phyloP scores from a whole-genome alignment of 2,888 invertebrate species.

The Sepiola atlantica region DNA sequence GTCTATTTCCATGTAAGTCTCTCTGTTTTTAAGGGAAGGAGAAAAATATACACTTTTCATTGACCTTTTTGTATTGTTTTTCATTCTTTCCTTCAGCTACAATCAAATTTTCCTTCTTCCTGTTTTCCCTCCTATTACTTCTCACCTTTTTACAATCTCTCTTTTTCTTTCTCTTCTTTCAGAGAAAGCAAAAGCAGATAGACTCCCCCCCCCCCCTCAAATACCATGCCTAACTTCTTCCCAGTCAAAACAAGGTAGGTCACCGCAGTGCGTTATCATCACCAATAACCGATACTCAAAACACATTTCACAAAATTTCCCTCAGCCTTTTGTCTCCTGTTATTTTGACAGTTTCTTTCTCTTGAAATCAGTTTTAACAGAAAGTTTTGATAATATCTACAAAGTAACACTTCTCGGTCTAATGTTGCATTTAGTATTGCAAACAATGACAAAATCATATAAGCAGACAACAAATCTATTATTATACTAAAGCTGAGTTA shows the following conservation, averaged over 20 bases:
- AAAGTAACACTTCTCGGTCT: background rate
- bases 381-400: background rate
- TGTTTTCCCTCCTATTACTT: too few relatives aligned
- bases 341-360: background rate
- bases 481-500: too few relatives aligned
- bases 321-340: background rate
- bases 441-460: background rate
- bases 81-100: too few relatives aligned
- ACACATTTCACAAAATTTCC: background rate
- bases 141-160: too few relatives aligned
- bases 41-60: too few relatives aligned
- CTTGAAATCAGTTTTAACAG: background rate
- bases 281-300: background rate
- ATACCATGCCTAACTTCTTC: background rate
- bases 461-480: background rate
- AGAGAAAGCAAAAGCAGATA: background rate
- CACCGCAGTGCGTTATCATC: background rate
- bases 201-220: too few relatives aligned
- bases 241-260: background rate
- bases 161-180: too few relatives aligned
- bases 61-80: too few relatives aligned
- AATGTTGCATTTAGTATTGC: background rate
- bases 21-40: too few relatives aligned
- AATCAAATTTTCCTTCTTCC: too few relatives aligned
- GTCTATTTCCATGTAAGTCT: too few relatives aligned